A percentile compares a stretch with the other conserved stretches of the same genome.
phyloP scores from a whole-genome alignment of 2,113 vertebrate genomes.

The Plecotus auritus region DNA sequence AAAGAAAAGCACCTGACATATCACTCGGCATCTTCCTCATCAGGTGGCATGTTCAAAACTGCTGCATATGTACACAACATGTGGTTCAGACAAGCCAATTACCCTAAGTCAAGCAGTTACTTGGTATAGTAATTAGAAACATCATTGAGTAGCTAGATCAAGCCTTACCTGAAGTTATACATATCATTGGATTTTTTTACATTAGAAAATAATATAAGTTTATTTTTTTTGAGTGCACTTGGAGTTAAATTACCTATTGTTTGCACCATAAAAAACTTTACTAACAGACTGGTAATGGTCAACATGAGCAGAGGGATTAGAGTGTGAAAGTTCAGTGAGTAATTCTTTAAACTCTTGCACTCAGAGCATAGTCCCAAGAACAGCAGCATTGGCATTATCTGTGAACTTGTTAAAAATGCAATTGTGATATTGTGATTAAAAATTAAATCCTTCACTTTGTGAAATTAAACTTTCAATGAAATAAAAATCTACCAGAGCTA shows the following conservation, averaged over 20 bases:
- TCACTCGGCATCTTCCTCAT: not conserved
- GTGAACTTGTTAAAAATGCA: not conserved
- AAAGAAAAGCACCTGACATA: not conserved
- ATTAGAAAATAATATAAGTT: not conserved
- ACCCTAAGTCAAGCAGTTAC: not conserved
- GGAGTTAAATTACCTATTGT: not conserved
- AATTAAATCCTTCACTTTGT: slow-evolving; percentile 48
- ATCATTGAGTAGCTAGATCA: not conserved
- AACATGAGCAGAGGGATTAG: not conserved
- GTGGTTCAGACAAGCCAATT: not conserved
- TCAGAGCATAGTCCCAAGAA: not conserved
- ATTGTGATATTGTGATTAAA: slow-evolving; percentile 35
- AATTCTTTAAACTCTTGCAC: not conserved
- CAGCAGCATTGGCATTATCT: not conserved
- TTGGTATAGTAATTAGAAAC: not conserved
- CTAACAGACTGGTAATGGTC: not conserved
- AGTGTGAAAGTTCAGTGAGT: not conserved
- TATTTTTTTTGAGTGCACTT: not conserved
- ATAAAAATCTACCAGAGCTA: slow-evolving; percentile 44
- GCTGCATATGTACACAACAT: not conserved
- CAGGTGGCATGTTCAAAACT: not conserved
- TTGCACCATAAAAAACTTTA: not conserved
- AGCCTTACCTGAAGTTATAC: not conserved
- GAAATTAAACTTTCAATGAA: slow-evolving; percentile 62
- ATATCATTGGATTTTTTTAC: not conserved